phyloP scores from a whole-genome alignment of 2,113 vertebrate genomes.

The Halichoerus grypus region DNA sequence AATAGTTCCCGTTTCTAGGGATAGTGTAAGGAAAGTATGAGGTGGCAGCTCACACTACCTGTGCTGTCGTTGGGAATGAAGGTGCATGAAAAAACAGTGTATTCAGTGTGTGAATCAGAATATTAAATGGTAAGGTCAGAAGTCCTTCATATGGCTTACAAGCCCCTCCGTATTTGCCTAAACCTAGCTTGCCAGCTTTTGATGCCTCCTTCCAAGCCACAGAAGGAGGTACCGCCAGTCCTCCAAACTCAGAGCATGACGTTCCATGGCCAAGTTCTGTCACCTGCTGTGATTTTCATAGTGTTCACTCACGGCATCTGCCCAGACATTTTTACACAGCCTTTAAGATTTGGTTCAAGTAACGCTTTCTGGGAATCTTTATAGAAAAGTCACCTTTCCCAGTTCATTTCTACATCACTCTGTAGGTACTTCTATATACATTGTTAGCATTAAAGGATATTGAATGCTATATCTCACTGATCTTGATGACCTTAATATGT shows the following conservation, averaged over 20 bases:
- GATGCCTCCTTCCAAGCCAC: background rate
- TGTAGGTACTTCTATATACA: background rate
- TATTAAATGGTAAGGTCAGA: background rate
- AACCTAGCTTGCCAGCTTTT: too few species aligned
- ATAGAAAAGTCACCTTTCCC: background rate
- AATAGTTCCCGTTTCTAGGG: background rate
- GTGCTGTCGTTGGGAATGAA: background rate
- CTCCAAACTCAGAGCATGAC: background rate
- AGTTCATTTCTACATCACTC: background rate
- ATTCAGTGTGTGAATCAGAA: background rate
- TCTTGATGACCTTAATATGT: background rate
- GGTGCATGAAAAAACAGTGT: background rate
- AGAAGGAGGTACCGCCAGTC: background rate
- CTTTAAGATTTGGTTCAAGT: background rate
- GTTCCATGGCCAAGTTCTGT: background rate
- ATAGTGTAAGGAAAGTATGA: background rate
- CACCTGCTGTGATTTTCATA: background rate
- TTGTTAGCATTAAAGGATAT: background rate
- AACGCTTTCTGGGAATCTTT: background rate
- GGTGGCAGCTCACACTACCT: background rate
- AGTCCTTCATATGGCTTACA: background rate
- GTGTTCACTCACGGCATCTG: background rate
- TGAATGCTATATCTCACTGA: background rate
- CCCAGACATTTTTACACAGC: background rate
- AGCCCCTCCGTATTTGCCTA: background rate